Base-by-base conservation (phyloP, 1,140 invertebrate genomes). In the Aplysia californica region DNA sequence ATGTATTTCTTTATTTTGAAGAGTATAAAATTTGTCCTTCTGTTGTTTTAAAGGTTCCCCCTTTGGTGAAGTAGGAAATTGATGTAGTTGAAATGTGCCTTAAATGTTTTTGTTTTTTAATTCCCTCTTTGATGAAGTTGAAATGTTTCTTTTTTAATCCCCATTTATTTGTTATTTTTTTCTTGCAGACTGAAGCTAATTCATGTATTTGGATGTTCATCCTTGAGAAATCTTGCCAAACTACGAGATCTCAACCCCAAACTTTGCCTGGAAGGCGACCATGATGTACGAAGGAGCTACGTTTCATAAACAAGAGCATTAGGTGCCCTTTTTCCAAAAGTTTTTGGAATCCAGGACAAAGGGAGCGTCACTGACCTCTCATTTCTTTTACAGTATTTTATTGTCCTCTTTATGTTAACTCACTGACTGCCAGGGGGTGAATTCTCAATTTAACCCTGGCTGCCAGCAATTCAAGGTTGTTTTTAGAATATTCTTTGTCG, bases 131-230 rank as follows among this genome's bases (percentile, higher is more conserved):
- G 20, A 33, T 33, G 5, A 33, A 15, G 29, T 36, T 33, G 23
- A 35, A 33, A 33, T 66, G 64, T 66, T 21, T 66, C 31, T 31
- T 33, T 36, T 15, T 31, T 26, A 36, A 31, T 20, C 21, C 36
- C 21, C 21, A 29, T 31, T 66, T 15, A 66, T 31, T 6, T 66
- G 64, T 26, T 36, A 33, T 66, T 5, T 66, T n/a, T 66, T 33
- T 29, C 15, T 29, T 15, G 15, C 6, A 74, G 71, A 39, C 44
- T 74, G 26, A 64, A 65, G 23, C 35, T 56, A 5, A 20, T 74
- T 41, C 71, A 74, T 65, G 29, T 65, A 3, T 74, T 64, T 74
- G 71, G 71, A 15, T 74, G 71, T 33, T 39, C 71, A 23, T 65
- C 71, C 38, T 39, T 74, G 21, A 64, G 29, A 64, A 74, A 74